Percentiles rank a stretch among this genome's conserved stretches.
Evolutionary conservation across 2,113 vertebrate genomes (phyloP).

Genomic region (Dromiciops gliroides): DNA sequence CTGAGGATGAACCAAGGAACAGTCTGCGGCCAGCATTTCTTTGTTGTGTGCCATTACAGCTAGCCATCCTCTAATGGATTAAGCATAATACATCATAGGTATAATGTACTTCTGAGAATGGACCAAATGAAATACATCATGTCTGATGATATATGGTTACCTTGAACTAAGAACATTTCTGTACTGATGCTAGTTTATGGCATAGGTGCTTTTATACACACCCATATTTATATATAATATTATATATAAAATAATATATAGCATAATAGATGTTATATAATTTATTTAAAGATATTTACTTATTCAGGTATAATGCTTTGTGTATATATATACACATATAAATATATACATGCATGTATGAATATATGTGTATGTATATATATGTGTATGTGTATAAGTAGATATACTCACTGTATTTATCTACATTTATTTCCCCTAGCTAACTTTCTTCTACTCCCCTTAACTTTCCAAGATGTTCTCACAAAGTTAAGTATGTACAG

Average conservation of each 20-base stretch:
- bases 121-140: conserved; percentile 61
- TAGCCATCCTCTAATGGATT: conserved; percentile 31
- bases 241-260: not conserved
- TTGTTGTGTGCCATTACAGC: not conserved
- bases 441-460: too few relatives aligned
- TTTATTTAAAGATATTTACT: not conserved
- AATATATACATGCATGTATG: too few relatives aligned
- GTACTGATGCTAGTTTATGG: not conserved
- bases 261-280: not conserved
- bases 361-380: not conserved
- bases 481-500: not conserved
- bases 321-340: too few relatives aligned
- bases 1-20: not conserved
- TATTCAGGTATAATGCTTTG: too few relatives aligned
- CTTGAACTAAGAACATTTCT: conserved; percentile 34
- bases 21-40: not conserved
- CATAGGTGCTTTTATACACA: not conserved
- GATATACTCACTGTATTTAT: not conserved
- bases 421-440: not conserved
- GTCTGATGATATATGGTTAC: conserved; percentile 62
- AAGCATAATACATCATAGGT: conserved; percentile 26
- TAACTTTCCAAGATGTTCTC: conserved; percentile 20
- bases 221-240: not conserved
- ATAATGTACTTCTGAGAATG: conserved; percentile 24
- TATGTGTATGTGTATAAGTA: not conserved